These are phyloP conservation scores for Parasteatoda tepidariorum DNA, from an alignment of 1,140 invertebrate species.

Conservation along the genomic window DNA sequence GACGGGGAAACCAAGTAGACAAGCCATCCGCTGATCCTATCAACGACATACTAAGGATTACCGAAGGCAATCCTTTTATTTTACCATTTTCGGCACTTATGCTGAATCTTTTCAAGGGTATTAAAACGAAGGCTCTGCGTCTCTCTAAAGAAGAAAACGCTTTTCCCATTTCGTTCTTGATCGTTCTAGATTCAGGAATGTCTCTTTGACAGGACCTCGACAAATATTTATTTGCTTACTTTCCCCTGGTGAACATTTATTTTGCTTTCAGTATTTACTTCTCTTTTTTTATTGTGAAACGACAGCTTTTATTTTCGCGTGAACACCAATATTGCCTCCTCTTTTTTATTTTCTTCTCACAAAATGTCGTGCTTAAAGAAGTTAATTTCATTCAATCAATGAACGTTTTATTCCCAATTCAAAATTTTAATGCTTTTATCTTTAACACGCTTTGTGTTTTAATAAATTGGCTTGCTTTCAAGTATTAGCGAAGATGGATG, in stretches of 20 bases:
- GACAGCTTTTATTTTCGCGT: not conserved
- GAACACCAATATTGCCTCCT: not conserved
- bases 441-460: no score
- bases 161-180: slow-evolving; percentile 58
- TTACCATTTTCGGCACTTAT: slow-evolving; percentile 59
- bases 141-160: slow-evolving; percentile 14
- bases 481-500: no score
- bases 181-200: slow-evolving; percentile 44
- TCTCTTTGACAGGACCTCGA: slow-evolving; percentile 24
- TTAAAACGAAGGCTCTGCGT: slow-evolving; percentile 30
- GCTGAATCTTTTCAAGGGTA: slow-evolving; percentile 55
- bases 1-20: slow-evolving; percentile 57
- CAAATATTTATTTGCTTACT: slow-evolving; percentile 60
- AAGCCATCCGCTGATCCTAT: slow-evolving; percentile 58
- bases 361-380: no score
- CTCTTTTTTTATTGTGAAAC: not conserved
- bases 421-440: no score
- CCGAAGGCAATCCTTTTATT: slow-evolving; percentile 51
- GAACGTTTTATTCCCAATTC: no score
- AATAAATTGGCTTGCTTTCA: no score
- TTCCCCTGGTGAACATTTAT: slow-evolving; percentile 59
- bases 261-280: slow-evolving; percentile 53
- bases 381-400: no score
- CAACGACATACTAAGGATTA: slow-evolving; percentile 55
- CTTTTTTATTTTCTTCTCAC: no score